Percentiles rank a stretch among this genome's conserved stretches.
Conservation (phyloP, 2,113 vertebrate genomes). For the Hippocampus zosterae region DNA sequence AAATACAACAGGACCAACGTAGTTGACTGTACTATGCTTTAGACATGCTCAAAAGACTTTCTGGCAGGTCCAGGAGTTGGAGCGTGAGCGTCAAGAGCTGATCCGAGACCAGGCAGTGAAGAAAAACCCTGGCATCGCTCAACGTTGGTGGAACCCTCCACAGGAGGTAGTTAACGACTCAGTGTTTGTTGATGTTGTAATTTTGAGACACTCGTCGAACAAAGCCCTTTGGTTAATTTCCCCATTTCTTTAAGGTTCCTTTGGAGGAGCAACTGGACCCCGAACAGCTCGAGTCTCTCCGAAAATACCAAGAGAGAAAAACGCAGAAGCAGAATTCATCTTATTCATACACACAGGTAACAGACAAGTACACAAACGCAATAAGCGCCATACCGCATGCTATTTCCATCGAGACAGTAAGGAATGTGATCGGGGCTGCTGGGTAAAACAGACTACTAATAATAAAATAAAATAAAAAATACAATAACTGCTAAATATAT, state of each 20-base stretch:
- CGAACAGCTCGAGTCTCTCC: slow-evolving; percentile 88
- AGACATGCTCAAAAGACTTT: background rate
- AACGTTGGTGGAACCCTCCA: slow-evolving; percentile 98
- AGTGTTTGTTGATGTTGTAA: background rate
- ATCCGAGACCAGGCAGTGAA: slow-evolving; percentile 93
- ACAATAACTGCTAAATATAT: background rate
- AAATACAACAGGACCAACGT: too few relatives aligned
- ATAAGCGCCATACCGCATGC: background rate
- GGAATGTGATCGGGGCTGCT: background rate
- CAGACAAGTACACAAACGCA: slow-evolving; percentile 12
- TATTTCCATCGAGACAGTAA: background rate
- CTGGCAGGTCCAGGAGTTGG: slow-evolving; percentile 77
- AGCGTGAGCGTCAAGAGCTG: slow-evolving; percentile 88
- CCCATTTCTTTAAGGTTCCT: slow-evolving; percentile 44
- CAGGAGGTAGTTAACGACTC: slow-evolving; percentile 75
- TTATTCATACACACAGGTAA: slow-evolving; percentile 53
- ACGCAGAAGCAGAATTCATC: slow-evolving; percentile 68
- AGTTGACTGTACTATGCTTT: background rate
- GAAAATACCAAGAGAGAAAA: slow-evolving; percentile 91
- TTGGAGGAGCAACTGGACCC: slow-evolving; percentile 89
- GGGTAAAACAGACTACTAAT: background rate
- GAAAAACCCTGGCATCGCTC: slow-evolving; percentile 88
- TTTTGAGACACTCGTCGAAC: background rate
- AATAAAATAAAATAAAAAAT: background rate
- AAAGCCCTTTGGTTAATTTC: slow-evolving; percentile 1